phyloP scores from a whole-genome alignment of 2,797 vertebrate genomes.

The Merluccius polli region DNA sequence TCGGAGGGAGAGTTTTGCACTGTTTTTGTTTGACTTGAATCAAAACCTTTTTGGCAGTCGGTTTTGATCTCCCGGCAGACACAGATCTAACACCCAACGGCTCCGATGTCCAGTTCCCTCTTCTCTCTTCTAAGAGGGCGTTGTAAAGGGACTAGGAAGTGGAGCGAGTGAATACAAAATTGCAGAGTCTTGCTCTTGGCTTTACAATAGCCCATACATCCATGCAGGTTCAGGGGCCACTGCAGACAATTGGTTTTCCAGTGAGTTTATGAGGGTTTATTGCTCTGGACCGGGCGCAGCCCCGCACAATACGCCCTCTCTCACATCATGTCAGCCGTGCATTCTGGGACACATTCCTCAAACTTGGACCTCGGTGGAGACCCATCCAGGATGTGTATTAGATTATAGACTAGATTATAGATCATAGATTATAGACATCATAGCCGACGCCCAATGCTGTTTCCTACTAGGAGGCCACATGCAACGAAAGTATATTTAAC shows the following conservation, averaged over 20 bases:
- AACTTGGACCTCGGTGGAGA: slow-evolving; percentile 38
- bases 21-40: background rate
- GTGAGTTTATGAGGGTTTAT: background rate
- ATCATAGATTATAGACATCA: slow-evolving; percentile 43
- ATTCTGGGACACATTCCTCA: slow-evolving; percentile 45
- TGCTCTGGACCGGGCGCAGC: slow-evolving; percentile 13
- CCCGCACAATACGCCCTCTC: slow-evolving; percentile 29
- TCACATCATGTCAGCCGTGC: slow-evolving; percentile 37
- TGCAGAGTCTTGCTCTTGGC: background rate
- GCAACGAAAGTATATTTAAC: slow-evolving; percentile 13
- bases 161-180: no score
- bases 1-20: background rate
- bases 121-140: background rate
- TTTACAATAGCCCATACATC: slow-evolving; percentile 7
- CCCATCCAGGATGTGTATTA: slow-evolving; percentile 37
- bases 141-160: no score
- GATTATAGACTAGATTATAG: slow-evolving; percentile 43
- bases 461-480: background rate
- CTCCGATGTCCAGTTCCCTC: background rate
- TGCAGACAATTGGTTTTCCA: slow-evolving; percentile 29
- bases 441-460: slow-evolving; percentile 18
- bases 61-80: no score
- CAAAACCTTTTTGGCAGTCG: no score
- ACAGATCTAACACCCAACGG: no score
- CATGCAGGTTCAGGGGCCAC: slow-evolving; percentile 23